These are phyloP conservation scores for Acropternis orthonyx DNA, from an alignment of 2,797 vertebrate species.

Conservation along the genomic window DNA sequence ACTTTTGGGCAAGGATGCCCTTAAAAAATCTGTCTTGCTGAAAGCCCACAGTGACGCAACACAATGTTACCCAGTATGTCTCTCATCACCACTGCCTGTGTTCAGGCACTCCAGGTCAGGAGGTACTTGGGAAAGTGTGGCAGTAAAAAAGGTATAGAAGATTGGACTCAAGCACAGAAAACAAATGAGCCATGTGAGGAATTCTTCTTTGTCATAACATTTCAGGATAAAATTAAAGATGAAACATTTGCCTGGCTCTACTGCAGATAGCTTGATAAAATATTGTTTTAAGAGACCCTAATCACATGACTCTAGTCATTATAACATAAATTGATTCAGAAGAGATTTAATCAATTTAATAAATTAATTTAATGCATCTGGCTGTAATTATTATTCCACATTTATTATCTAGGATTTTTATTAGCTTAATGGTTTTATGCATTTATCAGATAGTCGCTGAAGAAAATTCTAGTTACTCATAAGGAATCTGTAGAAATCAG, in stretches of 20 bases:
- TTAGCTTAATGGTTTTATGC: slow-evolving; percentile 60
- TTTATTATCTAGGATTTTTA: slow-evolving; percentile 55
- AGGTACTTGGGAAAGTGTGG: not conserved
- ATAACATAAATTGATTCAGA: slow-evolving; percentile 39
- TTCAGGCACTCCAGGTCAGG: not conserved
- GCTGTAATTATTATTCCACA: slow-evolving; percentile 58
- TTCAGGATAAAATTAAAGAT: not conserved
- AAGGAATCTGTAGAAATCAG: slow-evolving; percentile 39
- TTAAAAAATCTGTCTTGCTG: not conserved
- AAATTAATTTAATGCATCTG: slow-evolving; percentile 58
- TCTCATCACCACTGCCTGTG: not conserved
- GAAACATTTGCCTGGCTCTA: not conserved
- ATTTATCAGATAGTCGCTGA: slow-evolving; percentile 48
- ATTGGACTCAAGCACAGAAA: not conserved
- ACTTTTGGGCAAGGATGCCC: not conserved
- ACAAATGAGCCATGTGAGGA: not conserved
- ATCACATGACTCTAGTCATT: slow-evolving; percentile 32
- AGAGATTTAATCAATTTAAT: slow-evolving; percentile 61
- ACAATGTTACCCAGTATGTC: not conserved
- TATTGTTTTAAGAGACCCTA: slow-evolving; percentile 28
- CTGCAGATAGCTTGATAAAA: slow-evolving; percentile 32
- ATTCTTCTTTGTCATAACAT: not conserved
- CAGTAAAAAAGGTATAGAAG: not conserved
- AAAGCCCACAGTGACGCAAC: not conserved
- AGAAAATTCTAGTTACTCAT: slow-evolving; percentile 22